Evolutionary conservation across 2,113 vertebrate species (phyloP).

Genomic region (Jacana jacana): DNA sequence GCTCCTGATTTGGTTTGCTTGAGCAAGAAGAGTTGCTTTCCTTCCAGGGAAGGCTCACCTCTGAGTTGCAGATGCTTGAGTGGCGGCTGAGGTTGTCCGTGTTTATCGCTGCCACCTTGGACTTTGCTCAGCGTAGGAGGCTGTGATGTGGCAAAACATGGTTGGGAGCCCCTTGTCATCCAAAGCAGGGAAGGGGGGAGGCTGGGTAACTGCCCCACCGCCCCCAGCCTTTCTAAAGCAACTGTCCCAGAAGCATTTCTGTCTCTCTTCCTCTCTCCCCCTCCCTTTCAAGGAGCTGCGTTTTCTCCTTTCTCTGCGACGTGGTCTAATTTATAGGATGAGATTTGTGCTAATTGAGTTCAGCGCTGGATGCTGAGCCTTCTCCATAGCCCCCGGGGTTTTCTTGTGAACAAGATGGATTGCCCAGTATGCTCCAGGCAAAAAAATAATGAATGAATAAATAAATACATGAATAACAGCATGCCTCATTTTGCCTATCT

Average conservation of each 20-base stretch:
- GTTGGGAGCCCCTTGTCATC: not conserved
- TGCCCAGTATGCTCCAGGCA: conserved; percentile 17
- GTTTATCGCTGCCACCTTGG: not conserved
- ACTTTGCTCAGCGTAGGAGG: not conserved
- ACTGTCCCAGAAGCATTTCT: not conserved
- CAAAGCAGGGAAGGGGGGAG: not conserved
- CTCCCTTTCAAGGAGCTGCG: not conserved
- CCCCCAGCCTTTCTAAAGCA: not conserved
- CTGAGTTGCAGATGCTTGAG: not conserved
- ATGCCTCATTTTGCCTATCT: conserved; percentile 27
- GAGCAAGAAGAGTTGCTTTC: not conserved
- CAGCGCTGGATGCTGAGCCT: conserved; percentile 2
- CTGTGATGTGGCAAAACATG: not conserved
- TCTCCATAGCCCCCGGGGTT: conserved; percentile 3
- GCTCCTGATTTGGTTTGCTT: not conserved
- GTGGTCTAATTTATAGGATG: conserved; percentile 45
- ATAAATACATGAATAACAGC: conserved; percentile 49
- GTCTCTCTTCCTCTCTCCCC: not conserved
- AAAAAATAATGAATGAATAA: conserved; percentile 51
- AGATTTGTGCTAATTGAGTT: conserved; percentile 43
- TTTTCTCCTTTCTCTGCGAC: not conserved
- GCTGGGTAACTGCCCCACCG: not conserved
- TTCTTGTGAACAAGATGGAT: conserved; percentile 31
- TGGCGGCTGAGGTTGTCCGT: not conserved
- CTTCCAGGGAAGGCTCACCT: not conserved